Conservation (phyloP, 2,888 invertebrate genomes). For the Andrena trimmerana region DNA sequence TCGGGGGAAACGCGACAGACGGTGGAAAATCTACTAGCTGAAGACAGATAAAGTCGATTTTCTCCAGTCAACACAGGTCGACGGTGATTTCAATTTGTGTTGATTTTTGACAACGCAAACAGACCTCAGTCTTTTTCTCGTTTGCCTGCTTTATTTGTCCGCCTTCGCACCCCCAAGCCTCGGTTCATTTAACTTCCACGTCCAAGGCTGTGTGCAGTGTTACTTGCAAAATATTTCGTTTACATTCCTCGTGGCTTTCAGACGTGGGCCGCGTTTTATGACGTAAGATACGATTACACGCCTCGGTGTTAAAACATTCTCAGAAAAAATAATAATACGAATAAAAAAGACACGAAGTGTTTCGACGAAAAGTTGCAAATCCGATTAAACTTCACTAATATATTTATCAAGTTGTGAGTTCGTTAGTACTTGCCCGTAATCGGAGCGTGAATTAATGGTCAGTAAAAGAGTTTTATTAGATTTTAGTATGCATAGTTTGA, state of each 20-base stretch:
- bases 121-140: slow-evolving; percentile 75
- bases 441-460: slow-evolving; percentile 17
- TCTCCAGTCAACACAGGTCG: slow-evolving; percentile 76
- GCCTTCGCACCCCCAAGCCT: slow-evolving; percentile 68
- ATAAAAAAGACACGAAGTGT: slow-evolving; percentile 36
- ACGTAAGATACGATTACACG: slow-evolving; percentile 32
- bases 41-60: slow-evolving; percentile 72
- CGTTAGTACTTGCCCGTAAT: slow-evolving; percentile 16
- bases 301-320: slow-evolving; percentile 19
- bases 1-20: slow-evolving; percentile 35
- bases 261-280: not conserved
- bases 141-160: slow-evolving; percentile 79
- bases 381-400: slow-evolving; percentile 49
- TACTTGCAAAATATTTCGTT: slow-evolving; percentile 81
- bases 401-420: slow-evolving; percentile 39
- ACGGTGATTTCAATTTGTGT: slow-evolving; percentile 83
- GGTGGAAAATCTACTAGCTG: slow-evolving; percentile 45
- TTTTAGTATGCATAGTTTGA: slow-evolving; percentile 18
- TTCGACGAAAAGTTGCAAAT: slow-evolving; percentile 23
- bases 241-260: slow-evolving; percentile 61
- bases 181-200: slow-evolving; percentile 82
- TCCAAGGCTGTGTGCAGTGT: slow-evolving; percentile 76
- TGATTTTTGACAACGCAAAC: slow-evolving; percentile 84
- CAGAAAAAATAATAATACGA: slow-evolving; percentile 15
- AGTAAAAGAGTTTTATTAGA: slow-evolving; percentile 36